Conservation (phyloP, 1,140 invertebrate genomes). For the Drosophila murphyi region DNA sequence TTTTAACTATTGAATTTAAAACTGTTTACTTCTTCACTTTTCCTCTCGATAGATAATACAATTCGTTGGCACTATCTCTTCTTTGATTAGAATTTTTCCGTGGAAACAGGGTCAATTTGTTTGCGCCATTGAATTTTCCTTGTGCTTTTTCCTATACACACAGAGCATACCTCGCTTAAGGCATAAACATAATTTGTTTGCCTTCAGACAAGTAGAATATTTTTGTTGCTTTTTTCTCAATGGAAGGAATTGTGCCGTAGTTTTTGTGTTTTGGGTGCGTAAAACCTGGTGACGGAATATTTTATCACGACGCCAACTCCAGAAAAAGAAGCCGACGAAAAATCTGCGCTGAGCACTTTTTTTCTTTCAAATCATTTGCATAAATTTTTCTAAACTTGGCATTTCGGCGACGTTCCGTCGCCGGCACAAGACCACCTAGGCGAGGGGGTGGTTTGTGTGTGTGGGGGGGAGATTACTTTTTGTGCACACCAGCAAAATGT, state of each 20-base stretch:
- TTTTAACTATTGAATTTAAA: too few relatives aligned
- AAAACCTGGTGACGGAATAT: slow-evolving; percentile 49
- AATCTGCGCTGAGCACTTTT: slow-evolving; percentile 48
- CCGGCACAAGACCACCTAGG: slow-evolving; percentile 5
- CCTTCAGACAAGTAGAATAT: slow-evolving; percentile 7
- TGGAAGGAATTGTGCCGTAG: slow-evolving; percentile 12
- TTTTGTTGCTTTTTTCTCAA: slow-evolving; percentile 6
- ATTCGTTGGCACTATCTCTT: neutral
- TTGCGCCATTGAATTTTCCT: slow-evolving; percentile 2
- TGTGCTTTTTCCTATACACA: slow-evolving; percentile 1
- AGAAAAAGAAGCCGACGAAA: slow-evolving; percentile 28
- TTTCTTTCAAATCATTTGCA: slow-evolving; percentile 71
- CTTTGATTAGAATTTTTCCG: neutral
- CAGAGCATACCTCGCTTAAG: slow-evolving; percentile 16
- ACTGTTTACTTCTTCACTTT: too few relatives aligned
- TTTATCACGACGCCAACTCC: slow-evolving; percentile 50
- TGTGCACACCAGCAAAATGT: neutral
- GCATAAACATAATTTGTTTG: slow-evolving; percentile 42
- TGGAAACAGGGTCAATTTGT: neutral
- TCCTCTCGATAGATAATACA: neutral
- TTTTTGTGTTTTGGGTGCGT: slow-evolving; percentile 18
- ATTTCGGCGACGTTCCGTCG: slow-evolving; percentile 43
- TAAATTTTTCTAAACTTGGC: slow-evolving; percentile 62
- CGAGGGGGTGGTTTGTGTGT: neutral
- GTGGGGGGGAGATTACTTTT: slow-evolving; percentile 7